Percentiles rank a stretch among this genome's conserved stretches.
Conservation (phyloP, 2,888 invertebrate genomes). For the Luperina nickerlii region DNA sequence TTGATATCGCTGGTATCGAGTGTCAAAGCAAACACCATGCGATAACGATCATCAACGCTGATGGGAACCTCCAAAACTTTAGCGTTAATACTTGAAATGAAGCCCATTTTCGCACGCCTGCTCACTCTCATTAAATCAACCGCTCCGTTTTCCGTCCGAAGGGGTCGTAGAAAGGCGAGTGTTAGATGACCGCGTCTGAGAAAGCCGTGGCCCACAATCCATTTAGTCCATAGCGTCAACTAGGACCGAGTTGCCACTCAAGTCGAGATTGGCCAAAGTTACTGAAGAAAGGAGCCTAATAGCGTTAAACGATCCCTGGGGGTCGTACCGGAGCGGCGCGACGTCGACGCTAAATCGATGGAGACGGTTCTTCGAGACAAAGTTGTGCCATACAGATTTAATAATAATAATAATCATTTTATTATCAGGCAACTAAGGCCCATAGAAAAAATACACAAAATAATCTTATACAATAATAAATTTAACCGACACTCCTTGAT, state of each 20-base stretch:
- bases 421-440: no score
- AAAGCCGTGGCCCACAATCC: conserved; percentile 47
- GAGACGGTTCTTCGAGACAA: conserved; percentile 33
- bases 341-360: conserved; percentile 32
- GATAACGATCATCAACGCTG: conserved; percentile 40
- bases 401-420: no score
- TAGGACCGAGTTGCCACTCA: conserved; percentile 44
- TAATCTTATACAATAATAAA: no score
- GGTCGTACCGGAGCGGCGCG: conserved; percentile 25
- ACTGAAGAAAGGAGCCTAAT: conserved; percentile 36
- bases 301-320: conserved; percentile 27
- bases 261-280: conserved; percentile 31
- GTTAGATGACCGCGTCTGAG: conserved; percentile 21
- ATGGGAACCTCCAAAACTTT: conserved; percentile 42
- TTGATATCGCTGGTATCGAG: background rate
- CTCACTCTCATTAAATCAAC: conserved; percentile 46
- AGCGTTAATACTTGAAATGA: conserved; percentile 14
- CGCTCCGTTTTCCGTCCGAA: conserved; percentile 12
- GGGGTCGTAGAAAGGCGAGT: conserved; percentile 27
- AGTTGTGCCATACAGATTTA: conserved; percentile 37
- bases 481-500: conserved; percentile 26
- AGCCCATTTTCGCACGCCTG: conserved; percentile 19
- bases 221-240: conserved; percentile 46
- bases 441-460: no score
- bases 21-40: conserved; percentile 31